phyloP scores from a whole-genome alignment of 2,113 vertebrate genomes.

The Pollachius pollachius region DNA sequence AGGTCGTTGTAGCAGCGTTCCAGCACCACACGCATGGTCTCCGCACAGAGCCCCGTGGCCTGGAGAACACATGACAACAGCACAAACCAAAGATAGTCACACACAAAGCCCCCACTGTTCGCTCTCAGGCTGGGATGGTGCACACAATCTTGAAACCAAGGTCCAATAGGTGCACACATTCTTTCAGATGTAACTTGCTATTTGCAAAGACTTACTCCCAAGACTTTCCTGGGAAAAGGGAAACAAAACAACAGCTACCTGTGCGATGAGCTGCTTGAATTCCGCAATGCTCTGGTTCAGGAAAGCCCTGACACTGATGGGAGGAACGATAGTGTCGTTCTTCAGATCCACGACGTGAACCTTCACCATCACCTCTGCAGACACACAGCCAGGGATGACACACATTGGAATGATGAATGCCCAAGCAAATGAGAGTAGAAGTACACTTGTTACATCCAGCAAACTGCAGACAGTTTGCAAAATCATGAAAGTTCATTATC shows the following conservation, averaged over 20 bases:
- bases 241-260: slow-evolving; percentile 71
- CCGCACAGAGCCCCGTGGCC: slow-evolving; percentile 82
- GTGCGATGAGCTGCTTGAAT: slow-evolving; percentile 95
- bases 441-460: not conserved
- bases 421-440: not conserved
- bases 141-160: not conserved
- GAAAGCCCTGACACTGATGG: slow-evolving; percentile 92
- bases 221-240: not conserved
- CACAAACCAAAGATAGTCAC: not conserved
- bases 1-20: slow-evolving; percentile 98
- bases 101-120: not conserved
- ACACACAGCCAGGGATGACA: slow-evolving; percentile 37
- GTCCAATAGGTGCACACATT: not conserved
- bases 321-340: slow-evolving; percentile 84
- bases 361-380: slow-evolving; percentile 97
- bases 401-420: not conserved
- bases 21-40: slow-evolving; percentile 93
- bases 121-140: not conserved
- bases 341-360: slow-evolving; percentile 92
- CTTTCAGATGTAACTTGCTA: not conserved
- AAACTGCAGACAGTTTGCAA: too few relatives aligned
- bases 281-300: slow-evolving; percentile 93
- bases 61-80: slow-evolving; percentile 44
- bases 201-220: not conserved
- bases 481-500: too few relatives aligned